Conservation (phyloP, 1,140 invertebrate genomes). For the Diorhabda elongata region DNA sequence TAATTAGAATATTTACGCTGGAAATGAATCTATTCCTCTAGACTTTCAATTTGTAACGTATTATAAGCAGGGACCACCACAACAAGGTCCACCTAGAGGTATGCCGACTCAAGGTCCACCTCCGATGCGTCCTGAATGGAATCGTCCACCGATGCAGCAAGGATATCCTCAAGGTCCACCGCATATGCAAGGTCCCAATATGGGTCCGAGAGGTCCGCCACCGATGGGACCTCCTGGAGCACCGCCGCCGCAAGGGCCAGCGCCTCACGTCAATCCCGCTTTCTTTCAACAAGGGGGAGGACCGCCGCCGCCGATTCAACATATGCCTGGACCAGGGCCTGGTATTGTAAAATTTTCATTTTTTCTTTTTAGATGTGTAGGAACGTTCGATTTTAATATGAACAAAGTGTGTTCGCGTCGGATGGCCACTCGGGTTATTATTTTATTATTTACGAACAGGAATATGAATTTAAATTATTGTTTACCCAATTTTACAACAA, state of each 20-base stretch:
- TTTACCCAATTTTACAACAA: no score
- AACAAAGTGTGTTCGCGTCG: background rate
- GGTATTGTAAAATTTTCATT: slow-evolving; percentile 22
- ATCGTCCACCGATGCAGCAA: slow-evolving; percentile 63
- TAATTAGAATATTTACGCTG: background rate
- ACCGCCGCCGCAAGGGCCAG: slow-evolving; percentile 64
- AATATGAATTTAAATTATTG: no score
- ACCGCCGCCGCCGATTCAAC: slow-evolving; percentile 59
- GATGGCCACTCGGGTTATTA: background rate
- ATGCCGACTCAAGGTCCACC: slow-evolving; percentile 60
- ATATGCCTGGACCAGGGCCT: slow-evolving; percentile 47
- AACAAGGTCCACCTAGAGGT: slow-evolving; percentile 58
- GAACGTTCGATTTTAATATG: background rate
- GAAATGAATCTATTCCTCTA: background rate
- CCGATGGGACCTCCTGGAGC: slow-evolving; percentile 55
- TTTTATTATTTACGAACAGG: no score
- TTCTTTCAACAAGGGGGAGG: slow-evolving; percentile 78
- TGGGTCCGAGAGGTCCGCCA: slow-evolving; percentile 50
- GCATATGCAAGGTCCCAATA: slow-evolving; percentile 68
- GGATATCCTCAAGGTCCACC: slow-evolving; percentile 53
- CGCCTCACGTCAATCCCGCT: slow-evolving; percentile 93
- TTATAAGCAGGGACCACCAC: slow-evolving; percentile 56
- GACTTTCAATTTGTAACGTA: slow-evolving; percentile 15
- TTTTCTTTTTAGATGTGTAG: slow-evolving; percentile 8
- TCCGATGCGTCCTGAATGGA: slow-evolving; percentile 69